Evolutionary conservation across 2,113 vertebrate species (phyloP).

Genomic region (Puma concolor): DNA sequence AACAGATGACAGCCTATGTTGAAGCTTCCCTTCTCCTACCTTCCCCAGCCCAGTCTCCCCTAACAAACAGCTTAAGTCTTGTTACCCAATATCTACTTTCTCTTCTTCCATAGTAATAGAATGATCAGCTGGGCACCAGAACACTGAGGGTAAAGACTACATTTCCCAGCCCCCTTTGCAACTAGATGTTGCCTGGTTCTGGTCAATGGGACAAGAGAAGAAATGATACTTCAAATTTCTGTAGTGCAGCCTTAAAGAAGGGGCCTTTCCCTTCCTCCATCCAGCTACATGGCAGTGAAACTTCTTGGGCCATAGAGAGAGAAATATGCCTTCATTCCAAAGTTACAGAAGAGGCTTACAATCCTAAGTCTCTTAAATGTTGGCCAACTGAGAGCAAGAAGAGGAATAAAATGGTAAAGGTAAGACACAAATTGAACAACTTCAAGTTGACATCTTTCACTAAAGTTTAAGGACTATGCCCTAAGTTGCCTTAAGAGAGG

Average conservation of each 20-base stretch:
- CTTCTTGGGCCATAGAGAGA: neutral
- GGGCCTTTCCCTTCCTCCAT: neutral
- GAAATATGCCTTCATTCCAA: neutral
- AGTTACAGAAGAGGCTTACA: neutral
- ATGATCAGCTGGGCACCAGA: neutral
- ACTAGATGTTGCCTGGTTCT: neutral
- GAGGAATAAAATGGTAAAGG: neutral
- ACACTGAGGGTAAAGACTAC: neutral
- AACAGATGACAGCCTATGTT: neutral
- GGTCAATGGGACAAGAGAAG: neutral
- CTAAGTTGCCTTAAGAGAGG: neutral
- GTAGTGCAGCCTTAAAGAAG: neutral
- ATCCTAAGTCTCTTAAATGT: neutral
- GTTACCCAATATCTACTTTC: neutral
- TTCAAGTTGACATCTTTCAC: neutral
- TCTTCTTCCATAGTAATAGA: neutral
- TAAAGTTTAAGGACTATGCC: neutral
- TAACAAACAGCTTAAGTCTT: neutral
- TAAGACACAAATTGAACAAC: neutral
- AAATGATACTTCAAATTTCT: neutral
- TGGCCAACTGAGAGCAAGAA: neutral
- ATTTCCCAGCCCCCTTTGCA: neutral
- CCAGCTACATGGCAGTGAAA: neutral
- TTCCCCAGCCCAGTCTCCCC: neutral
- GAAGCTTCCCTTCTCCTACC: neutral